Evolutionary conservation across 2,888 invertebrate genomes (phyloP), one percentile per base, ranked within the genome.

Genomic region (Hydropsyche betteni): DNA sequence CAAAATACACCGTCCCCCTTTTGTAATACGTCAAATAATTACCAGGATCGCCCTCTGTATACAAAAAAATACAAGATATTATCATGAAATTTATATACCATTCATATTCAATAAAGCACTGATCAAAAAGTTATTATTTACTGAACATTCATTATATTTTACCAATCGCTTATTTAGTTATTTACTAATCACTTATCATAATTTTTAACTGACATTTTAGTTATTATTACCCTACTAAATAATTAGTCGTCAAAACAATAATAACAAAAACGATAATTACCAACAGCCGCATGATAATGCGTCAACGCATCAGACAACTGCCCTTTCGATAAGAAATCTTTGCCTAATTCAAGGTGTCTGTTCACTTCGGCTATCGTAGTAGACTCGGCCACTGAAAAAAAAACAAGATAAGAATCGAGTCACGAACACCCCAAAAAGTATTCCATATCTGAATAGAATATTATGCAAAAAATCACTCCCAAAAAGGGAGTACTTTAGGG

Each of bases 281-380:
- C 98, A 81, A 99, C 96, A 81, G 99, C 99, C 78, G 96, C 95
- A 88, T 99, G 98, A 86, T 97, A 99, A 84, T 99, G 98, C 77
- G 96, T 94, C 70, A 99, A 86, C 8, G 99, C 99, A 87, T 99
- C 99, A 68, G 95, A 93, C 79, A 98, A 90, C 84, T 99, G 97
- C 50, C 98, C 98, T 80, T 93, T 92, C 55, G 96, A 94, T 81
- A 99, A 87, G 85, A 97, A 93, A 83, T 96, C 93, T 83, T 93
- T 94, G 0, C 99, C 99, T 84, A 97, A 87, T 84, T 98, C 96
- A 84, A 99, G 88, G 88, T 99, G 98, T 83, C 93, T 94, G 82
- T 96, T 94, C 79, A 98, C 93, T 85, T 98, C 97, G 71, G 90
- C 88, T 82, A 91, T 91, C 74, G 90, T 88, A 80, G 90, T 89